phyloP scores from a whole-genome alignment of 2,797 vertebrate genomes.

The Typhlichthys eigenmanni region DNA sequence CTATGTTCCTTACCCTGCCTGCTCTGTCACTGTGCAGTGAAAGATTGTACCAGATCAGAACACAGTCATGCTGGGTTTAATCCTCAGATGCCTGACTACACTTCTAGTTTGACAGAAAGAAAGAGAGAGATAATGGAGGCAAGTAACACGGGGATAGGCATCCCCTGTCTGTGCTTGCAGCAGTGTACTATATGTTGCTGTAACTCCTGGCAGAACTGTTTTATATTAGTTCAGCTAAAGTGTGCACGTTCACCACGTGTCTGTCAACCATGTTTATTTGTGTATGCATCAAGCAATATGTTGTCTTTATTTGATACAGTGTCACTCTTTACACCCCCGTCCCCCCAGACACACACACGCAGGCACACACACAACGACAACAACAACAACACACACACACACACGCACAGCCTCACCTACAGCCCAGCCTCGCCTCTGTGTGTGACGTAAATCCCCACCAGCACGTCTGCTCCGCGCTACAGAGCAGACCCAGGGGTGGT shows the following conservation, averaged over 20 bases:
- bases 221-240: constrained; percentile 1
- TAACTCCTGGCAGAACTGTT: constrained; percentile 19
- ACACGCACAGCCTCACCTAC: not conserved
- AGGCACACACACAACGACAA: not conserved
- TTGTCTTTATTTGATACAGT: constrained; percentile 43
- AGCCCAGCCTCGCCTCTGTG: constrained; percentile 17
- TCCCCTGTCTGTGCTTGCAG: constrained; percentile 16
- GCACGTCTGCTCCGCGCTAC: constrained; percentile 48
- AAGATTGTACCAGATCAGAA: constrained; percentile 13
- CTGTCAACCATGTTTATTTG: constrained; percentile 8
- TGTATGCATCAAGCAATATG: constrained; percentile 41
- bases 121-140: not conserved
- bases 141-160: not conserved
- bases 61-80: not conserved
- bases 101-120: not conserved
- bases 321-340: constrained; percentile 20
- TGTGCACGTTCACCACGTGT: not conserved
- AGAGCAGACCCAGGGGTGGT: constrained; percentile 45
- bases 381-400: not conserved
- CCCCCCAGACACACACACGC: constrained; percentile 1
- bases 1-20: constrained; percentile 25
- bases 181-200: constrained; percentile 11
- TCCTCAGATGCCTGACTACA: constrained; percentile 29
- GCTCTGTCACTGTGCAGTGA: constrained; percentile 19
- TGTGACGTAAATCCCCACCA: constrained; percentile 43